Percentiles rank a stretch among this genome's conserved stretches.
Evolutionary conservation across 2,797 vertebrate species (phyloP).

Genomic region (Sebastes umbrosus): DNA sequence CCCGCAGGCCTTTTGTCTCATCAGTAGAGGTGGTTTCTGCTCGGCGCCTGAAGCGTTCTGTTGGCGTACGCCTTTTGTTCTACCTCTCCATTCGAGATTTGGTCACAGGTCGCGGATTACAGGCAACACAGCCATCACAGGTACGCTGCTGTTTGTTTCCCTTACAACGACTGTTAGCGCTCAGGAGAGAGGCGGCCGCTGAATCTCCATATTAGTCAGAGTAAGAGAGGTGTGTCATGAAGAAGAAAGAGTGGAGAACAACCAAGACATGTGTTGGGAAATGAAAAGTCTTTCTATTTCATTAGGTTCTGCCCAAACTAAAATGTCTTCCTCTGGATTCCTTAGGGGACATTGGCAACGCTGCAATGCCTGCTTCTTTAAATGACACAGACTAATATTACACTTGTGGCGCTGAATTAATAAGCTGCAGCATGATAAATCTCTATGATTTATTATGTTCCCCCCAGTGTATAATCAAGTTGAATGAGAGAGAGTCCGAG

Average conservation of each 20-base stretch:
- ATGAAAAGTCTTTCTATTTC: slow-evolving; percentile 4
- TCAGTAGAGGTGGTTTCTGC: slow-evolving; percentile 71
- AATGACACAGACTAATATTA: slow-evolving; percentile 74
- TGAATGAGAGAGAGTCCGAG: slow-evolving; percentile 44
- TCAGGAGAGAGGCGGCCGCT: background rate
- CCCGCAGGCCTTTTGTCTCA: slow-evolving; percentile 81
- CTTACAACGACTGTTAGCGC: slow-evolving; percentile 24
- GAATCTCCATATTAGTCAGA: slow-evolving; percentile 32
- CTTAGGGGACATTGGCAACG: slow-evolving; percentile 39
- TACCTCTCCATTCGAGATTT: slow-evolving; percentile 66
- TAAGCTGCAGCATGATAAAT: slow-evolving; percentile 79
- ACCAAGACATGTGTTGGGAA: background rate
- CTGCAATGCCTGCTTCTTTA: slow-evolving; percentile 67
- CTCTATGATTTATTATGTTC: slow-evolving; percentile 79
- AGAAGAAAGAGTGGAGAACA: slow-evolving; percentile 4
- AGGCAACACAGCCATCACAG: slow-evolving; percentile 67
- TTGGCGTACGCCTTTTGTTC: slow-evolving; percentile 68
- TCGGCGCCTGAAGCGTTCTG: slow-evolving; percentile 74
- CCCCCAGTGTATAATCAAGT: slow-evolving; percentile 79
- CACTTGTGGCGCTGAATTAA: slow-evolving; percentile 79
- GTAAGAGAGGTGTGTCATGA: background rate
- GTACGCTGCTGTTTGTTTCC: slow-evolving; percentile 56
- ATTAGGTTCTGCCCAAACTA: slow-evolving; percentile 12
- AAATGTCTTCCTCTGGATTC: slow-evolving; percentile 49
- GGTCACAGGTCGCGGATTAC: slow-evolving; percentile 76